A percentile compares a stretch with the other conserved stretches of the same genome.
phyloP scores from a whole-genome alignment of 2,797 vertebrate species.

The Taeniopygia guttata region DNA sequence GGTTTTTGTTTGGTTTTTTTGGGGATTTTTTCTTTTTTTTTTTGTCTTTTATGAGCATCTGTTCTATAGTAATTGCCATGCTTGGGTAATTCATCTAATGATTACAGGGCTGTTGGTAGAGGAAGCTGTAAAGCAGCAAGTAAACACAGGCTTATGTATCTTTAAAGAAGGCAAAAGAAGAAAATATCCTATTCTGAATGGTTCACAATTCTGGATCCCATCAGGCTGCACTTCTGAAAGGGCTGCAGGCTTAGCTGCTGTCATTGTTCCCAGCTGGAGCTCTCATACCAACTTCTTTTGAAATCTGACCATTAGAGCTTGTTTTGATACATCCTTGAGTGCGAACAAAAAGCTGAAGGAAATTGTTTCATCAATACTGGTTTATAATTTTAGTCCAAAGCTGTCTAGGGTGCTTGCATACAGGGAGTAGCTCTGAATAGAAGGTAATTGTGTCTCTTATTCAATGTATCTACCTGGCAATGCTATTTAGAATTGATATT shows the following conservation, averaged over 20 bases:
- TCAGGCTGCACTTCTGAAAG: neutral
- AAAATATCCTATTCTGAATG: conserved; percentile 8
- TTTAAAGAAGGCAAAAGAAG: conserved; percentile 18
- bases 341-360: neutral
- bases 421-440: neutral
- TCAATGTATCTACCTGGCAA: neutral
- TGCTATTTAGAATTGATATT: neutral
- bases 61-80: conserved; percentile 39
- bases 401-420: neutral
- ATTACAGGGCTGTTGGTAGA: conserved; percentile 43
- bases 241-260: neutral
- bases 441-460: neutral
- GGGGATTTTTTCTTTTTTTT: neutral
- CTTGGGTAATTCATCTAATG: conserved; percentile 55
- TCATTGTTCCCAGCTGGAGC: conserved; percentile 4
- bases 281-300: conserved; percentile 23
- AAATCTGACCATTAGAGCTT: conserved; percentile 36
- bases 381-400: conserved; percentile 39
- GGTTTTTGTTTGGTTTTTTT: accelerated
- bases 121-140: conserved; percentile 34
- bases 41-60: neutral
- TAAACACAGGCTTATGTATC: neutral
- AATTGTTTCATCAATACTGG: conserved; percentile 48
- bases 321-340: conserved; percentile 28
- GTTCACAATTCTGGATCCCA: neutral